These are phyloP conservation scores for Erebia palarica DNA, from an alignment of 2,888 invertebrate species.

Conservation along the genomic window DNA sequence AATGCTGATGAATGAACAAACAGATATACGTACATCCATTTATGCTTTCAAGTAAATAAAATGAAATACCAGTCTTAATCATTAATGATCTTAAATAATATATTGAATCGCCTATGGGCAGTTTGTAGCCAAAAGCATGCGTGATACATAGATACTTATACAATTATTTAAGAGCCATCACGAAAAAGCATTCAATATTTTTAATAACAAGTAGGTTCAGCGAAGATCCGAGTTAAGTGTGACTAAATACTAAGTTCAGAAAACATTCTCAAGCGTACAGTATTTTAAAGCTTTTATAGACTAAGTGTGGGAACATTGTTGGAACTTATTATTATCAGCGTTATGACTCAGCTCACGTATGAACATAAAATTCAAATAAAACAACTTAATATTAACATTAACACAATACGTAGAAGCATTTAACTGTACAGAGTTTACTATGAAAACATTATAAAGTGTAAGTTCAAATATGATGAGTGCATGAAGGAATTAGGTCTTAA, in stretches of 20 bases:
- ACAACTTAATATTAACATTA: constrained; percentile 7
- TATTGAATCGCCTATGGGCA: too few relatives aligned
- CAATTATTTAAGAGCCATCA: background rate
- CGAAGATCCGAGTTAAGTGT: constrained; percentile 11
- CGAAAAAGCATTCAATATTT: constrained; percentile 4
- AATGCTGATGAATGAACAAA: too few relatives aligned
- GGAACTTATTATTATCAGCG: constrained; percentile 14
- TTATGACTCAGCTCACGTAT: constrained; percentile 28
- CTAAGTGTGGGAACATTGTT: constrained; percentile 34
- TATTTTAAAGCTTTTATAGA: constrained; percentile 27
- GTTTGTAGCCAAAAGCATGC: too few relatives aligned
- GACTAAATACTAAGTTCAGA: constrained; percentile 20
- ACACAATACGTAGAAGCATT: background rate
- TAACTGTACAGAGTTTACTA: background rate
- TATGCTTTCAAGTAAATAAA: too few relatives aligned
- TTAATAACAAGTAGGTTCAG: background rate
- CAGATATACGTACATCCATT: too few relatives aligned
- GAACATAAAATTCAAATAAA: constrained; percentile 28
- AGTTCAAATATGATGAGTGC: background rate
- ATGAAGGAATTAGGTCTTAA: too few relatives aligned
- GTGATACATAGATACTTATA: too few relatives aligned
- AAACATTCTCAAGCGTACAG: constrained; percentile 23
- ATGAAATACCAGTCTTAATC: too few relatives aligned
- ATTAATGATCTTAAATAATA: too few relatives aligned
- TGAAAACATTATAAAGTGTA: background rate